Evolutionary conservation across 2,797 vertebrate genomes (phyloP), one percentile per base, ranked within the genome.

Genomic region (Zalophus californianus): DNA sequence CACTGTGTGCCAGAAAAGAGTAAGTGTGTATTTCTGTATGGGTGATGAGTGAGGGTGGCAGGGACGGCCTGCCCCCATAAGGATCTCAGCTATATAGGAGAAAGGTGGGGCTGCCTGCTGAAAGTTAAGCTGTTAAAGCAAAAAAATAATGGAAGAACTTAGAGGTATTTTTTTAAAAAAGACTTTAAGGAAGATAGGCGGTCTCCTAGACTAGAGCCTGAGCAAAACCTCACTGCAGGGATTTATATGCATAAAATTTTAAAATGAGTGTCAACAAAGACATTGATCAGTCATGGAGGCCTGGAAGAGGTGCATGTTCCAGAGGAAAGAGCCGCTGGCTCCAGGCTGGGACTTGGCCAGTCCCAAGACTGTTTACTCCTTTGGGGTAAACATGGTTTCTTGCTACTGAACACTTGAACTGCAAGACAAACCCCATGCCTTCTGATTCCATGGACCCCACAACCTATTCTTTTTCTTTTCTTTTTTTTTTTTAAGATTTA

Each of bases 111-210:
- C 44, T 82, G 48, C 18, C 85, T 66, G 92, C 79, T 91, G n/a
- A 91, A 2, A 90, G 27, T 87, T 82, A 97, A 88, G 92, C 18
- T 18, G 6, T 91, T 72, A 94, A 91, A 50, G 29, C 21, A 82
- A 91, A 64, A 64, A 72, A 78, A 80, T 73, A 88, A 79, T 70
- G 73, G 54, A 87, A 95, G 54, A 90, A 1, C 16, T 85, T 20
- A 62, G 13, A 2, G 2, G 25, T 90, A 38, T 35, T 52, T 50
- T 50, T 73, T 50, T 75, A 29, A 23, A 72, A 84, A 13, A 16
- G 3, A 82, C 23, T 52, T 89, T 72, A 75, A 79, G 52, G 70
- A 95, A 89, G 27, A 52, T 4, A 86, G 11, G 15, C n/a, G 48
- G 35, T 54, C 44, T 92, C 50, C 20, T 12, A 91, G 21, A 75